Base-by-base conservation (phyloP, 1,140 invertebrate species). In the Bombus vancouverensis region DNA sequence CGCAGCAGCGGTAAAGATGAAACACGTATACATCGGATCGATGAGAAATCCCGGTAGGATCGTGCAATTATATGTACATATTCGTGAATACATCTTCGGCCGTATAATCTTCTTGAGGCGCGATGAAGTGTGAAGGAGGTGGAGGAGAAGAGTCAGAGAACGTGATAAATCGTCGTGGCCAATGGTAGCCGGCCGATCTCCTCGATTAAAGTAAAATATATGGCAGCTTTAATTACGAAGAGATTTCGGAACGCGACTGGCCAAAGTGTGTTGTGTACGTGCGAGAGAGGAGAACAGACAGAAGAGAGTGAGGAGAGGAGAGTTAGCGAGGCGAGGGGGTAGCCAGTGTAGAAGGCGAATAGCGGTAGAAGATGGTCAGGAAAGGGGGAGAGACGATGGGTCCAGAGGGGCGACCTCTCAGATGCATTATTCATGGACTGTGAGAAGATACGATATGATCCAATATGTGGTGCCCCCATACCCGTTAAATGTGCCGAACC, bases 381-480 rank as follows among this genome's bases (percentile, higher is more conserved):
- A 85, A 83, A 86, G 80, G 62, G 87, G 34, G 34, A 37, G 34
- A 82, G 89, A 82, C 82, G 81, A 76, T 78, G 87, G 88, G 87
- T 59, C 81, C 80, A 86, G 80, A 73, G 81, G 89, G 89, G 90
- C 87, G 91, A 92, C 87, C 91, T 93, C 92, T 90, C 83, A 92
- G 92, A 95, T 95, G 94, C 93, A 95, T 95, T 94, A 95, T 95
- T 95, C 95, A 95, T 95, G 91, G 90, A 89, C 88, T 90, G 91
- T 91, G 93, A 95, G 93, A 94, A 95, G 93, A 95, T 94, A 94
- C 93, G 94, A 94, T 95, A 95, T 95, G 94, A 95, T 95, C 95
- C 95, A 95, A 95, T 95, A 95, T 95, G 95, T 94, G 93, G 88
- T 90, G 74, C 88, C 87, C 86, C 89, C 90, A 90, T 90, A 84